Base-by-base conservation (phyloP, 2,888 invertebrate species). In the Pseudoips prasinana region DNA sequence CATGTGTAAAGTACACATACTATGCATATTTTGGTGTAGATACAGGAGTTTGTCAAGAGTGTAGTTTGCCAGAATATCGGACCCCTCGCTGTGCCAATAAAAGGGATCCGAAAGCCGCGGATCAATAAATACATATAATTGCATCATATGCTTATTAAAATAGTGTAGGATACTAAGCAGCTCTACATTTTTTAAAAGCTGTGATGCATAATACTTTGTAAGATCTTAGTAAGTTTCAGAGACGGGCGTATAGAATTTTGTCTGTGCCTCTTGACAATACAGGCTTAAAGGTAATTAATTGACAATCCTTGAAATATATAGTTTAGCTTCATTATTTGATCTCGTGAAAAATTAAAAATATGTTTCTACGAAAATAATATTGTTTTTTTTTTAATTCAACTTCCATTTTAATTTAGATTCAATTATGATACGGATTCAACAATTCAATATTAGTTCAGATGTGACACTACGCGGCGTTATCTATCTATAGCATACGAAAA, bases 21-120 rank as follows among this genome's bases (percentile, higher is more conserved):
- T n/a, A n/a, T n/a, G n/a, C n/a, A 54, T 61, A 22, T 44, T 53
- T 59, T 55, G 59, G 46, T 49, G 33, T 22, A 33, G 5, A 8
- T 38, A 37, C 23, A 31, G 39, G 45, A 37, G 42, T 14, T 61
- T 64, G 64, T 60, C 69, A 68, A 70, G 69, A 70, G 51, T 36
- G 6, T 24, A 31, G 20, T 30, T 38, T 22, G 23, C 33, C 35
- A 39, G 45, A 31, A 10, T 29, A 7, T 8, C 1, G 23, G 30
- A 36, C 10, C 22, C 27, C 22, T 20, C n/a, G 18, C 4, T 26
- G 10, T n/a, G 22, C 33, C 33, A 50, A 44, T 39, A 33, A n/a
- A 27, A 22, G 25, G 30, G 24, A 31, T 29, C 7, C 25, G 3
- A 22, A 35, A 52, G 35, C 29, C 23, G 33, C 23, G 30, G 23